These are phyloP conservation scores for Lacerta agilis DNA, from an alignment of 2,797 vertebrate species.

Conservation along the genomic window DNA sequence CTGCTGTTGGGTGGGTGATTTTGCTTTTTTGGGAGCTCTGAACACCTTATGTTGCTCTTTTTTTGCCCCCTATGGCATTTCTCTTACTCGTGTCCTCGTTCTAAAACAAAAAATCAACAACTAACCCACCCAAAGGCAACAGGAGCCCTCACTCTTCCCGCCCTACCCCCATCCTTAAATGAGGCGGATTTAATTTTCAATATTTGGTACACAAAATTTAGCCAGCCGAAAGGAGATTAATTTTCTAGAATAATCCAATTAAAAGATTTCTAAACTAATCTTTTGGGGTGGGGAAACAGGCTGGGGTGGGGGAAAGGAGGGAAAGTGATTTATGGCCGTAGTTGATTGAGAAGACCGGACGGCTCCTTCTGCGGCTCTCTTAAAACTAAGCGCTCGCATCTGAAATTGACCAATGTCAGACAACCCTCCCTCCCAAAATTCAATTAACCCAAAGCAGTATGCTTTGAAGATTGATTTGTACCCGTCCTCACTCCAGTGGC, in stretches of 20 bases:
- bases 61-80: constrained; percentile 2
- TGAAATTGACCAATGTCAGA: constrained; percentile 26
- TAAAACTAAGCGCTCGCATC: neutral
- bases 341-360: constrained; percentile 16
- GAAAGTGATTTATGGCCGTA: constrained; percentile 69
- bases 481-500: neutral
- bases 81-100: constrained; percentile 22
- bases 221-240: constrained; percentile 76
- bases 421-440: neutral
- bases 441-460: neutral
- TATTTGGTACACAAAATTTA: constrained; percentile 77
- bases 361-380: neutral
- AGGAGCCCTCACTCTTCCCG: neutral
- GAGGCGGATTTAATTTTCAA: constrained; percentile 59
- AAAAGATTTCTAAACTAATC: constrained; percentile 81
- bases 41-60: neutral
- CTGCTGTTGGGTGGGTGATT: neutral
- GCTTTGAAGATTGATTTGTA: neutral
- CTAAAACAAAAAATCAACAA: neutral
- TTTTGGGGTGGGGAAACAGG: constrained; percentile 53
- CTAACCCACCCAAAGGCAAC: neutral
- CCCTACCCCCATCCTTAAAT: neutral
- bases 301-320: constrained; percentile 30
- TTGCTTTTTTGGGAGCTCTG: neutral
- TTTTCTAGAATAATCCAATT: constrained; percentile 80